These are phyloP conservation scores for Sphaerodactylus townsendi DNA, from an alignment of 2,113 vertebrate genomes.

Conservation along the genomic window DNA sequence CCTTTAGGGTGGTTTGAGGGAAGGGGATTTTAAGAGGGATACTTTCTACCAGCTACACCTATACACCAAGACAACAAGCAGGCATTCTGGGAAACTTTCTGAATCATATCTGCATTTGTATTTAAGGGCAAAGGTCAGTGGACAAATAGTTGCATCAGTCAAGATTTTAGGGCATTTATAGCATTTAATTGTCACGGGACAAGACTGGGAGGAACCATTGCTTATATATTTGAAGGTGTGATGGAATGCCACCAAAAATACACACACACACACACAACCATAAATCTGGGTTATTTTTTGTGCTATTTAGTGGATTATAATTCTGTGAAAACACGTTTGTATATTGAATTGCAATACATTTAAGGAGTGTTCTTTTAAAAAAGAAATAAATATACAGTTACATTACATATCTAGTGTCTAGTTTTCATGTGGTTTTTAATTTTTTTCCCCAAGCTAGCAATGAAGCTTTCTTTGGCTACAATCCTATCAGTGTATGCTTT, in stretches of 20 bases:
- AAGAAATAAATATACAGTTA: constrained; percentile 84
- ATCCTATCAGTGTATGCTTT: neutral
- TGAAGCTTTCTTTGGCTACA: neutral
- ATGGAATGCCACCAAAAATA: constrained; percentile 55
- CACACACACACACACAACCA: neutral
- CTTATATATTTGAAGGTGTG: constrained; percentile 50
- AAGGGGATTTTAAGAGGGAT: constrained; percentile 10
- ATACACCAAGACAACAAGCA: constrained; percentile 41
- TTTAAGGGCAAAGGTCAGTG: constrained; percentile 49
- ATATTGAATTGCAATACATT: constrained; percentile 81
- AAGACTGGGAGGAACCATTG: constrained; percentile 55
- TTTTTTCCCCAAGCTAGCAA: constrained; percentile 35
- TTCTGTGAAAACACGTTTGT: constrained; percentile 88
- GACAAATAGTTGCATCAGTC: constrained; percentile 44
- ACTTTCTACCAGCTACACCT: constrained; percentile 37
- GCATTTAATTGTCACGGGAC: constrained; percentile 40
- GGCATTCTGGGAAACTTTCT: constrained; percentile 35
- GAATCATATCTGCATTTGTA: neutral
- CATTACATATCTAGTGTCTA: constrained; percentile 76
- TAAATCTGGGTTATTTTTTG: constrained; percentile 77
- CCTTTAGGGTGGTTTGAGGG: constrained; percentile 3
- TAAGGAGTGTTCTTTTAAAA: constrained; percentile 88
- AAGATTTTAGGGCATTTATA: constrained; percentile 50
- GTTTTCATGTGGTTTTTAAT: constrained; percentile 73
- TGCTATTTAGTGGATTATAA: constrained; percentile 85